phyloP scores from a whole-genome alignment of 1,140 invertebrate species.

The Dendroctonus ponderosae region DNA sequence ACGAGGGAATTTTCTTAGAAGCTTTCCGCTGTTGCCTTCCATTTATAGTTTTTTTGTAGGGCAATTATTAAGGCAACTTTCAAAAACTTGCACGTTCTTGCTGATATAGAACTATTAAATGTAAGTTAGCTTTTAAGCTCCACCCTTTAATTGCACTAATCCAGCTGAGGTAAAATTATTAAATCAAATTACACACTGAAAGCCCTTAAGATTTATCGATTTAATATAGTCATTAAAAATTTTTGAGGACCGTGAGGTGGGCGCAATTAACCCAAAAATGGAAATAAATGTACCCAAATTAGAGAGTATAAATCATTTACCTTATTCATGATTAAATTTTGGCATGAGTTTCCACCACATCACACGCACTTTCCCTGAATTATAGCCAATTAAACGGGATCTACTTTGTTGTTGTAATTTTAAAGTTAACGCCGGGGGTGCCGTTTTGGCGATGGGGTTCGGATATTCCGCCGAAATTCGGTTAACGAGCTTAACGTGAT shows the following conservation, averaged over 20 bases:
- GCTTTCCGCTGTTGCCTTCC: not conserved
- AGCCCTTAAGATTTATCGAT: slow-evolving; percentile 2
- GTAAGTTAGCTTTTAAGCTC: too few relatives aligned
- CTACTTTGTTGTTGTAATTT: slow-evolving; percentile 31
- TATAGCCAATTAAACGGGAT: slow-evolving; percentile 31
- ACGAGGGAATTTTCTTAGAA: not conserved
- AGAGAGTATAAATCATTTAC: slow-evolving; percentile 28
- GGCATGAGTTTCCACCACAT: slow-evolving; percentile 27
- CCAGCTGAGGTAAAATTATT: too few relatives aligned
- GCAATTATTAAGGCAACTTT: too few relatives aligned
- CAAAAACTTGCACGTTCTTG: too few relatives aligned
- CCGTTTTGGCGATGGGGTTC: slow-evolving; percentile 16
- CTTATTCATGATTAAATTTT: slow-evolving; percentile 29
- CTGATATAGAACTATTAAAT: too few relatives aligned
- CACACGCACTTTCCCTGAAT: slow-evolving; percentile 30
- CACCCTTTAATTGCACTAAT: too few relatives aligned
- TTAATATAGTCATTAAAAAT: not conserved
- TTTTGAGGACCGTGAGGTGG: not conserved
- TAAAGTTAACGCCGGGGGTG: slow-evolving; percentile 25
- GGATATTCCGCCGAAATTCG: slow-evolving; percentile 3
- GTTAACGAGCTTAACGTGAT: slow-evolving; percentile 5
- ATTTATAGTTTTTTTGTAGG: not conserved
- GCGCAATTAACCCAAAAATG: slow-evolving; percentile 25
- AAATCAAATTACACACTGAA: too few relatives aligned
- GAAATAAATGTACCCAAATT: slow-evolving; percentile 28